A percentile compares a stretch with the other conserved stretches of the same genome.
phyloP scores from a whole-genome alignment of 1,140 invertebrate species.

The Brachionus plicatilis region DNA sequence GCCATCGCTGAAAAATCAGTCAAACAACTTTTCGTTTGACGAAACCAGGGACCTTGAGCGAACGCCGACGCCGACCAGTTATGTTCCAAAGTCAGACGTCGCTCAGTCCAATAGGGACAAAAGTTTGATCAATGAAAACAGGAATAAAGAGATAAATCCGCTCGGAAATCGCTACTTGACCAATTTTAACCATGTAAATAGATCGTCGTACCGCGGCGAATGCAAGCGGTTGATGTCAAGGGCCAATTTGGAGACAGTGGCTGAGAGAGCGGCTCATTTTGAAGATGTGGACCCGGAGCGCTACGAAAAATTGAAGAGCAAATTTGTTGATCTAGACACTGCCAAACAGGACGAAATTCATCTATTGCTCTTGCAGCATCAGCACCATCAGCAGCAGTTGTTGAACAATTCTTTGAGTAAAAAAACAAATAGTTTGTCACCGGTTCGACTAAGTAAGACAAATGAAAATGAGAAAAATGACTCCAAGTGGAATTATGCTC shows the following conservation, averaged over 20 bases:
- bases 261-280: constrained; percentile 37
- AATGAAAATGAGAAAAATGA: background rate
- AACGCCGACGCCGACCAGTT: background rate
- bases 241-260: constrained; percentile 23
- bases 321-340: background rate
- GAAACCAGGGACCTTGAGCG: background rate
- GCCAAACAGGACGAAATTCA: background rate
- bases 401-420: background rate
- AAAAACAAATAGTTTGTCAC: background rate
- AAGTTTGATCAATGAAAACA: background rate
- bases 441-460: background rate
- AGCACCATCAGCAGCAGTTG: background rate
- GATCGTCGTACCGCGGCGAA: constrained; percentile 1
- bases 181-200: background rate
- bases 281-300: constrained; percentile 34
- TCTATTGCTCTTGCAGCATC: background rate
- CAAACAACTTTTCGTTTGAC: constrained; percentile 4
- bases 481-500: background rate
- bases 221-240: constrained; percentile 18
- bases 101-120: background rate
- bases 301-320: constrained; percentile 1
- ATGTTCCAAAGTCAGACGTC: background rate
- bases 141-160: background rate
- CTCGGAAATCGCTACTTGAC: background rate
- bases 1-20: constrained; percentile 2